Evolutionary conservation across 2,888 invertebrate species (phyloP).

Genomic region (Ischnus inquisitorius): DNA sequence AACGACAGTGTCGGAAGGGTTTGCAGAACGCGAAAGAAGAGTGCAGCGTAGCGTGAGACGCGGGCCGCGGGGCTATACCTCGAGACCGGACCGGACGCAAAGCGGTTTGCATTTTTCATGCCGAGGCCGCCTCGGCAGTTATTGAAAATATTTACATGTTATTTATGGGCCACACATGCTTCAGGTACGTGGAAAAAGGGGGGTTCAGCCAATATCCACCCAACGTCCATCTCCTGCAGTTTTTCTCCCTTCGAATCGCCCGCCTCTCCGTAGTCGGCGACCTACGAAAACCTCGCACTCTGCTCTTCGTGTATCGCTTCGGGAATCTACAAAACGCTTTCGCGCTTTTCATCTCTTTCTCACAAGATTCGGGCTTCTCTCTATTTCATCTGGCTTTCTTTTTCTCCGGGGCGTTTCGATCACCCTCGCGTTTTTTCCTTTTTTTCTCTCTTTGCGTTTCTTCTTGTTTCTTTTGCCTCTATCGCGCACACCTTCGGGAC

Average conservation of each 20-base stretch:
- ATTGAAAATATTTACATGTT: slow-evolving; percentile 85
- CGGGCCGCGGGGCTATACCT: slow-evolving; percentile 65
- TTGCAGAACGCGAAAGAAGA: slow-evolving; percentile 34
- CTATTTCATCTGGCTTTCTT: slow-evolving; percentile 19
- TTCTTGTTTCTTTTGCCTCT: neutral
- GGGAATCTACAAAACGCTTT: slow-evolving; percentile 75
- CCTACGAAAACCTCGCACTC: slow-evolving; percentile 49
- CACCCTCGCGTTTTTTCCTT: slow-evolving; percentile 39
- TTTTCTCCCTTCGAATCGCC: slow-evolving; percentile 15
- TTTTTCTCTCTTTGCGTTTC: slow-evolving; percentile 3
- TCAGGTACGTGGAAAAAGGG: slow-evolving; percentile 74
- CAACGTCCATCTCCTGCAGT: slow-evolving; percentile 48
- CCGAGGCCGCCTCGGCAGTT: slow-evolving; percentile 80
- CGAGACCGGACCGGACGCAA: slow-evolving; percentile 77
- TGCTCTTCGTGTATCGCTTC: slow-evolving; percentile 62
- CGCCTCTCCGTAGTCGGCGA: slow-evolving; percentile 20
- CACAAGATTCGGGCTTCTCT: neutral
- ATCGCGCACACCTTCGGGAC: slow-evolving; percentile 10
- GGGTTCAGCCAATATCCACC: slow-evolving; percentile 75
- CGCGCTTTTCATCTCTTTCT: slow-evolving; percentile 59
- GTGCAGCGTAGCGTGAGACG: slow-evolving; percentile 30
- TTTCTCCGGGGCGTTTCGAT: slow-evolving; percentile 23
- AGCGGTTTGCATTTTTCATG: slow-evolving; percentile 84
- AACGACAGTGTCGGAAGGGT: slow-evolving; percentile 21
- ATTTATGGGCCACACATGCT: slow-evolving; percentile 83